Percentiles rank a stretch among this genome's conserved stretches.
These are phyloP conservation scores for Meloe dianella DNA, from an alignment of 2,888 invertebrate genomes.

Conservation along the genomic window DNA sequence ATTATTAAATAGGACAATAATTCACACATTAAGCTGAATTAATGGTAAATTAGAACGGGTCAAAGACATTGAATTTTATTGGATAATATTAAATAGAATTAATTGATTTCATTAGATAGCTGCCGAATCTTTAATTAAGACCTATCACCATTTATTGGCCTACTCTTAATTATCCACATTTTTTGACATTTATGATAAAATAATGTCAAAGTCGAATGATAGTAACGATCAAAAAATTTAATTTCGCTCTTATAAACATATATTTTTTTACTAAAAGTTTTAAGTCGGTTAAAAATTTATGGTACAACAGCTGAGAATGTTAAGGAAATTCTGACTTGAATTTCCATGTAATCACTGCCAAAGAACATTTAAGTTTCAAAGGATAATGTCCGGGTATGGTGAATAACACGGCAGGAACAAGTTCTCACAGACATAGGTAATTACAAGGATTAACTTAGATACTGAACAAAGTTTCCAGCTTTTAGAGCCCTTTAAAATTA, in stretches of 20 bases:
- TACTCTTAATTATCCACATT: too few relatives aligned
- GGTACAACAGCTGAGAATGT: background rate
- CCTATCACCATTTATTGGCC: background rate
- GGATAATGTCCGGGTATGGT: conserved; percentile 7
- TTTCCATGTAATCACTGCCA: background rate
- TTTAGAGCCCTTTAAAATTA: background rate
- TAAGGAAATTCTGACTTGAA: background rate
- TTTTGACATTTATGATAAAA: background rate
- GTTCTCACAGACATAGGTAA: background rate
- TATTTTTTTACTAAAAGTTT: too few relatives aligned
- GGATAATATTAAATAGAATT: background rate
- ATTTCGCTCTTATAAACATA: too few relatives aligned
- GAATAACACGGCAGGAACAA: background rate
- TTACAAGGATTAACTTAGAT: background rate
- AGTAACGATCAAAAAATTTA: too few relatives aligned
- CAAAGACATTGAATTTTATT: background rate
- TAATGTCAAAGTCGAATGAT: too few relatives aligned
- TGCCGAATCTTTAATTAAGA: background rate
- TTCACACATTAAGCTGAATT: background rate
- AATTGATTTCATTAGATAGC: too few relatives aligned
- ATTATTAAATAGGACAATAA: background rate
- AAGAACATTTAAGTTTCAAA: conserved; percentile 1
- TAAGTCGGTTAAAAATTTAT: too few relatives aligned
- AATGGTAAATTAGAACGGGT: background rate
- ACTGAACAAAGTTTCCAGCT: background rate